Evolutionary conservation across 1,140 invertebrate genomes (phyloP), one percentile per base, ranked within the genome.

Genomic region (Galendromus occidentalis): DNA sequence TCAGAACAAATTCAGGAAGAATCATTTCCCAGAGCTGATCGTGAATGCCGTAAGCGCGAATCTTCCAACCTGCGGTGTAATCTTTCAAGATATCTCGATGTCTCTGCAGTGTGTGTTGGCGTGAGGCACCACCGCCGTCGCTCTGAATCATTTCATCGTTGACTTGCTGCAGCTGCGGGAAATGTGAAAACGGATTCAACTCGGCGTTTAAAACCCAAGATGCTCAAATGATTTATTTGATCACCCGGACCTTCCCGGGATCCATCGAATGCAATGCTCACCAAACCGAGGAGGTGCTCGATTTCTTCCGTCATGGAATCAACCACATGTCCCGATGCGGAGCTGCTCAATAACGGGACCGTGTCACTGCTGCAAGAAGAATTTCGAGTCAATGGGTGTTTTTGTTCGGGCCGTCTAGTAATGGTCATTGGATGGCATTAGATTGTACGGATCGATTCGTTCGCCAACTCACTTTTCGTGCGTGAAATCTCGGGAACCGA

Each of bases 81-180:
- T 96, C 92, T 76, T 89, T 82, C 45, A 91, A 76, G 71, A 98
- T 98, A 76, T 97, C 93, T 71, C 88, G 82, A 74, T 98, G 94
- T 30, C 93, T 79, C 74, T 96, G 90, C 66, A 95, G 80, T 1
- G 90, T 97, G 72, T 97, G 91, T 72, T 91, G 84, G 68, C 71
- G 75, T 64, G 85, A 82, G 63, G 85, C 83, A 66, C 80, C 81
- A 25, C 85, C 82, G 28, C 84, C 82, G 51, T 71, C 71, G 69
- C 88, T 82, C 70, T 91, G 87, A 12, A 84, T 82, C 87, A 97
- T 88, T 73, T 84, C 81, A 68, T 92, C 88, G 76, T 95, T 96
- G 0, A 93, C 80, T 66, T 82, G 77, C 29, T 84, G 84, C 64
- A 94, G 77, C 88, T 91, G 72, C 42, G 78, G 78, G 22, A 72